These are phyloP conservation scores for Philereme vetulata DNA, from an alignment of 2,888 invertebrate species.

Conservation along the genomic window DNA sequence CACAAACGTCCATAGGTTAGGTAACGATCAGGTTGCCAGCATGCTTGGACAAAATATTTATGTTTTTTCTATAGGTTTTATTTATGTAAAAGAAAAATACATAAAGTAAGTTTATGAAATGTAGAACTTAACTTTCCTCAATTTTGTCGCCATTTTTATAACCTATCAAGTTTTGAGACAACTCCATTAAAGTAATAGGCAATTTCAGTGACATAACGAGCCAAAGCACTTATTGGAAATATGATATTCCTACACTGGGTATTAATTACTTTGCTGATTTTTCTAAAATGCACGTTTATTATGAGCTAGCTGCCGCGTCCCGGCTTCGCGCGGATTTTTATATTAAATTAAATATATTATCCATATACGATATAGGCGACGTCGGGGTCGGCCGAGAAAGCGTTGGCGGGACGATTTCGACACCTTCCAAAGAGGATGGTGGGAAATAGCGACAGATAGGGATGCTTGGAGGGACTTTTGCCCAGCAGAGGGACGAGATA, in stretches of 20 bases:
- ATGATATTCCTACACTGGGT: constrained; percentile 40
- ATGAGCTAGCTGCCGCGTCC: background rate
- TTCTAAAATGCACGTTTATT: constrained; percentile 2
- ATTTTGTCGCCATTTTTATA: constrained; percentile 34
- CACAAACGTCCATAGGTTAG: too few relatives aligned
- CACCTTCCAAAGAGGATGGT: too few relatives aligned
- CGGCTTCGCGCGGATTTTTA: background rate
- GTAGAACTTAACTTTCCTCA: background rate
- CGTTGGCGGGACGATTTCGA: too few relatives aligned
- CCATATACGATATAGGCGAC: too few relatives aligned
- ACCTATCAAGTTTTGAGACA: constrained; percentile 36
- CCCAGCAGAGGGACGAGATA: too few relatives aligned
- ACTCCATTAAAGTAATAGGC: constrained; percentile 53
- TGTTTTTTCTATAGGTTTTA: too few relatives aligned
- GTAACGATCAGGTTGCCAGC: too few relatives aligned
- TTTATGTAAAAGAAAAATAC: background rate
- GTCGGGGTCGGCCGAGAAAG: too few relatives aligned
- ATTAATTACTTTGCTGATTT: constrained; percentile 37
- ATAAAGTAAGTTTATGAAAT: background rate
- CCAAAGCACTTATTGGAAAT: constrained; percentile 51
- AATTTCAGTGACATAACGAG: constrained; percentile 59
- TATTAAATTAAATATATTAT: too few relatives aligned
- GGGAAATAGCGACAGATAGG: too few relatives aligned
- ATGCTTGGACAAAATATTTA: too few relatives aligned
- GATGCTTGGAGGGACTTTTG: too few relatives aligned